Conservation (phyloP, 1,140 invertebrate genomes). For the Achroia grisella region DNA sequence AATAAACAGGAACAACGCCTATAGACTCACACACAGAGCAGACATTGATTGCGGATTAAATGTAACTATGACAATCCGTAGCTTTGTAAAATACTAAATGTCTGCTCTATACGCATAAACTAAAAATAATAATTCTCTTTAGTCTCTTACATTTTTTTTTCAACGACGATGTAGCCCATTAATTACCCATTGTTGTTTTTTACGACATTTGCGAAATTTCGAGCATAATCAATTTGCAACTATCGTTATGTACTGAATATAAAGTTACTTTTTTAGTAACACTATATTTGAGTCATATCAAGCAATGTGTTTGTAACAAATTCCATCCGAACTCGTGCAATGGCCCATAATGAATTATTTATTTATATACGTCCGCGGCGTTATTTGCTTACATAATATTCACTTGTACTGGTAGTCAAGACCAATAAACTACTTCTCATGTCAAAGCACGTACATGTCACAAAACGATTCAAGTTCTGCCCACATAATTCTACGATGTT, state of each 20-base stretch:
- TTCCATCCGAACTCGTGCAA: constrained; percentile 33
- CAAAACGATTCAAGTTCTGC: constrained; percentile 38
- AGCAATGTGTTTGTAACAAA: constrained; percentile 3
- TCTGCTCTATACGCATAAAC: no score
- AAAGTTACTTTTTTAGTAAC: no score
- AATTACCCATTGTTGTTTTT: no score
- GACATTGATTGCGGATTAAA: constrained; percentile 5
- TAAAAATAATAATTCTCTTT: no score
- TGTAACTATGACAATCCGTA: constrained; percentile 8
- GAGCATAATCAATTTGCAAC: no score
- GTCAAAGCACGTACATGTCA: constrained; percentile 49
- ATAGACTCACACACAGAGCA: constrained; percentile 6
- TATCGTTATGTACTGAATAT: no score
- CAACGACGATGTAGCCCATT: no score
- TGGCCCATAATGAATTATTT: constrained; percentile 55
- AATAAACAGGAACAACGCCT: constrained; percentile 33
- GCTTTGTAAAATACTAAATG: no score
- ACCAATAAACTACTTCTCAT: constrained; percentile 53
- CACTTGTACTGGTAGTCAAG: constrained; percentile 24
- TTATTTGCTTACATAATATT: constrained; percentile 65
- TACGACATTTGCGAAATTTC: no score
- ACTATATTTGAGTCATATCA: constrained; percentile 1
- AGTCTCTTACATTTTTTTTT: no score
- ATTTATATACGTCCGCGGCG: constrained; percentile 31
- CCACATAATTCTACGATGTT: constrained; percentile 52